A percentile compares a stretch with the other conserved stretches of the same genome.
phyloP scores from a whole-genome alignment of 2,797 vertebrate species.

The Cephalopachus bancanus region DNA sequence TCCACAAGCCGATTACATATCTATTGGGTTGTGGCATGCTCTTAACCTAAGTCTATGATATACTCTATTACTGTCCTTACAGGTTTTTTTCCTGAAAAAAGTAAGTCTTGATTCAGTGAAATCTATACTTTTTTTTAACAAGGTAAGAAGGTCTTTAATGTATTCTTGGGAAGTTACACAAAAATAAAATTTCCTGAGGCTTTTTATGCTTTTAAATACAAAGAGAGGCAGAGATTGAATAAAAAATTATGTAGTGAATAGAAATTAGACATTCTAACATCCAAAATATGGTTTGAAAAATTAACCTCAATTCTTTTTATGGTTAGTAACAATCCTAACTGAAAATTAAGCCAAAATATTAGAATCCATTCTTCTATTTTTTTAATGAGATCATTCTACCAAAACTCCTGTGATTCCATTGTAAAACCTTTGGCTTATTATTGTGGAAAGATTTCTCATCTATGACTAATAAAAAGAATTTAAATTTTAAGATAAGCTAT shows the following conservation, averaged over 20 bases:
- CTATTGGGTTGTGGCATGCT: too few relatives aligned
- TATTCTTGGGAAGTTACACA: background rate
- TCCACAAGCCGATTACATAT: too few relatives aligned
- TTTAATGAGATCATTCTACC: too few relatives aligned
- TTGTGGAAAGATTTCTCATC: too few relatives aligned
- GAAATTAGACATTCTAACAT: slow-evolving; percentile 19
- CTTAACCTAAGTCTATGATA: too few relatives aligned
- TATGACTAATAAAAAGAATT: too few relatives aligned
- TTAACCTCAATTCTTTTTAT: slow-evolving; percentile 21
- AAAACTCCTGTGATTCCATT: too few relatives aligned
- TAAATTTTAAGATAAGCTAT: too few relatives aligned
- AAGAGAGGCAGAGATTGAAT: background rate
- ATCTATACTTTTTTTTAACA: background rate
- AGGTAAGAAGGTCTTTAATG: background rate
- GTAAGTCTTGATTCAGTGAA: background rate
- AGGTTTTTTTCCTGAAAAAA: background rate
- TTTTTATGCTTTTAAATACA: background rate
- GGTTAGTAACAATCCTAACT: background rate
- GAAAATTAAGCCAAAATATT: background rate
- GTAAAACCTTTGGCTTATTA: too few relatives aligned
- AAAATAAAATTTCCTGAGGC: background rate
- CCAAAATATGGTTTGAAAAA: background rate
- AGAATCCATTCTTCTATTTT: background rate
- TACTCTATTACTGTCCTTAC: background rate
- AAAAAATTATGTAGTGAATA: background rate